Conservation (phyloP, 2,797 vertebrate species). For the Enteromius viviparus region DNA sequence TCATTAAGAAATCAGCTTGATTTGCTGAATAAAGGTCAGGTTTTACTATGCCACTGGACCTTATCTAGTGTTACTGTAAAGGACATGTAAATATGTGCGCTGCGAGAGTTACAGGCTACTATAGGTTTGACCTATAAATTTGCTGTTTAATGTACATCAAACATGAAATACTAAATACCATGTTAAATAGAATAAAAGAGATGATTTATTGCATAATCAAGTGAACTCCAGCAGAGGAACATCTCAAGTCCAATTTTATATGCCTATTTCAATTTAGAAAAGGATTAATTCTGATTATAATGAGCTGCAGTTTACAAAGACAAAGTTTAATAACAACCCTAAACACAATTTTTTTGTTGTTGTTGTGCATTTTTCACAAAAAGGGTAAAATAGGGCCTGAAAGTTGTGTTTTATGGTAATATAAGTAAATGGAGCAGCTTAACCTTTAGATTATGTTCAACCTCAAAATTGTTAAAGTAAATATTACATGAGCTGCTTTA, state of each 20-base stretch:
- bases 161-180: neutral
- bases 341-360: constrained; percentile 10
- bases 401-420: neutral
- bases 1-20: constrained; percentile 74
- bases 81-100: neutral
- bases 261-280: constrained; percentile 28
- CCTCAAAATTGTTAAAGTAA: neutral
- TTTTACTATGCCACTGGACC: constrained; percentile 62
- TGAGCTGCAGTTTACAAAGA: constrained; percentile 24
- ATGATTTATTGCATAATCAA: constrained; percentile 19
- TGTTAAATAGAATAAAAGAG: constrained; percentile 22
- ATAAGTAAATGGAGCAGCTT: neutral
- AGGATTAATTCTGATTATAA: constrained; percentile 36
- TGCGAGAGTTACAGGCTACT: neutral
- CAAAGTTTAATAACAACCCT: constrained; percentile 24
- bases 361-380: neutral
- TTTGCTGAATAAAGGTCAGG: constrained; percentile 84
- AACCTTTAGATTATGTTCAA: neutral
- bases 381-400: neutral
- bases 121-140: constrained; percentile 28
- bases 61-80: neutral
- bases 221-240: neutral
- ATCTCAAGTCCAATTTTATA: constrained; percentile 9
- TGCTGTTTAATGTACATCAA: constrained; percentile 20
- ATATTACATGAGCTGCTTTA: neutral